Evolutionary conservation across 2,113 vertebrate species (phyloP), one percentile per base, ranked within the genome.

Genomic region (Suricata suricatta): DNA sequence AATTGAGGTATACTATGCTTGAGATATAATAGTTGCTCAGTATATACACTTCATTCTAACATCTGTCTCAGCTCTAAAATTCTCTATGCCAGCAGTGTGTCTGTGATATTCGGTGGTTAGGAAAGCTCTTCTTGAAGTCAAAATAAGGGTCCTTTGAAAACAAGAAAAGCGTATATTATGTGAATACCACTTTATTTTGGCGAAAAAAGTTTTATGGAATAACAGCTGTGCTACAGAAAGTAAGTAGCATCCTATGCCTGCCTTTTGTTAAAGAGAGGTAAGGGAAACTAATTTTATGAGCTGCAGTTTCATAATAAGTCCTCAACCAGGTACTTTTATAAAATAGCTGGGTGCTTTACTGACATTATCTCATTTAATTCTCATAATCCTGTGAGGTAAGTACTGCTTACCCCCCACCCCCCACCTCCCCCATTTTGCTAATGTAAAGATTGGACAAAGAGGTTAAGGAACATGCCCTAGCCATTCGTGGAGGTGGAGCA

Each of bases 131-230:
- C 15, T 79, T 96, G 54, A 92, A 84, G 63, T 90, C 35, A 96
- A 79, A 95, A 82, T 88, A 79, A 69, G 14, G 13, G 6, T 84
- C 3, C 17, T 96, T 86, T 89, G 93, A 90, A 86, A 97, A 96
- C 35, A 95, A 90, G 38, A 74, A 80, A n/a, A 80, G 21, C 13
- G 7, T 16, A 19, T 96, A 76, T 86, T 54, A 54, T 76, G 27
- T 88, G 54, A 79, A 23, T 80, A 27, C 94, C n/a, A 88, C 50
- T 69, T 90, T 97, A 71, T 50, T 88, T 88, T 31, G 87, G 81
- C 87, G 80, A 25, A 79, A 64, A 89, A 50, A 17, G 25, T 35
- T 79, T 83, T 96, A 21, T 93, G 41, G 71, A 50, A 57, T 82
- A 63, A 71, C 50, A 87, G n/a, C 47, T 76, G 5, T 81, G 81